Evolutionary conservation across 2,888 invertebrate species (phyloP), one percentile per base, ranked within the genome.

Genomic region (Eupelmus urozonus): DNA sequence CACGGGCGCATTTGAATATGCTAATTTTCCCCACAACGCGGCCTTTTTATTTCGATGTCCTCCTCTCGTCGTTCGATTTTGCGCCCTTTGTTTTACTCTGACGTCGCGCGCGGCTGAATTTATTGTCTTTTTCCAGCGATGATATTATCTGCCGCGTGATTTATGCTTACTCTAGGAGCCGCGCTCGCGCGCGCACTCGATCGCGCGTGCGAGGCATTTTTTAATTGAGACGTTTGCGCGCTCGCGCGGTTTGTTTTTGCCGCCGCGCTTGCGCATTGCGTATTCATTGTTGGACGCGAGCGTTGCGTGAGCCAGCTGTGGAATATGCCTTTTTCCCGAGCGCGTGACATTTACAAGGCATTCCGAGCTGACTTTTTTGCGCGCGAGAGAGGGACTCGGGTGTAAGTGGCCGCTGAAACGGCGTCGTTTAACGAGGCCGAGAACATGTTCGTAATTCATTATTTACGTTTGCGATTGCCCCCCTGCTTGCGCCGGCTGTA

Each of bases 61-160:
- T 34, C 3, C 9, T 34, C 34, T 34, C 9, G 34, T 34, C 9
- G 9, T 34, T 34, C 34, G 9, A 34, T 34, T 34, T 34, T 34
- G 9, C n/a, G n/a, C n/a, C 34, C 34, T 34, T 34, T 34, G 34
- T 34, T 34, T 34, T 34, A 34, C 34, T 34, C 9, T 34, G 34
- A 34, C 34, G 3, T 34, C 9, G 34, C 9, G 9, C 3, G 34
- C 9, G 34, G 34, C 34, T 34, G 40, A 66, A 60, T 76, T 76
- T 76, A 76, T 76, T 65, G 71, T 71, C 59, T 29, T 20, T 29
- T 27, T 55, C 9, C 63, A 62, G 55, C 62, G 69, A 69, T 76
- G 53, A 63, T n/a, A n/a, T 69, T 76, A 76, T 76, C 70, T 45
- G 42, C 9, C 1, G 49, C 55, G 62, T 76, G 70, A 76, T 71